These are phyloP conservation scores for Arctia plantaginis DNA, from an alignment of 2,888 invertebrate species.

Conservation along the genomic window DNA sequence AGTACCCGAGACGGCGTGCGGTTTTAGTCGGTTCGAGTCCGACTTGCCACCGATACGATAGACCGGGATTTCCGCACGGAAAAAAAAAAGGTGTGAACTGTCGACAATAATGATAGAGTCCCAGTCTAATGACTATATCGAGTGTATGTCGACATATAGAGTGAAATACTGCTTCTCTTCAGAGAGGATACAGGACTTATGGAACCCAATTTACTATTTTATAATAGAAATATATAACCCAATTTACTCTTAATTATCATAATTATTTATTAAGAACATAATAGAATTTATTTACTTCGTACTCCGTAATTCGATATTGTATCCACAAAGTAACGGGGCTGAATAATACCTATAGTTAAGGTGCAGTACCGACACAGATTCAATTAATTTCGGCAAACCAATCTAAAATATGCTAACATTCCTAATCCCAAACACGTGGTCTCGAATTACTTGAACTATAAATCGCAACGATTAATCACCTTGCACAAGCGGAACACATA, in stretches of 20 bases:
- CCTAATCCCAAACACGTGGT: slow-evolving; percentile 39
- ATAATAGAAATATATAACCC: too few species aligned
- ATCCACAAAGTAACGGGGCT: not conserved
- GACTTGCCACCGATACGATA: too few species aligned
- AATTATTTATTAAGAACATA: not conserved
- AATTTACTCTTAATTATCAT: not conserved
- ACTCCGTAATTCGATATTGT: not conserved
- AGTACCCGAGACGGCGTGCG: too few species aligned
- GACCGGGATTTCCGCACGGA: too few species aligned
- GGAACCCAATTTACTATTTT: too few species aligned
- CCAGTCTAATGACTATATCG: too few species aligned
- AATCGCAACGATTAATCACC: slow-evolving; percentile 47
- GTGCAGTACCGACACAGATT: slow-evolving; percentile 24
- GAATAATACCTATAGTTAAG: not conserved
- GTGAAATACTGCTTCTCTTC: not conserved
- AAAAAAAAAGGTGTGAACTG: too few species aligned
- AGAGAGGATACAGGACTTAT: not conserved
- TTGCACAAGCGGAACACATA: slow-evolving; percentile 36
- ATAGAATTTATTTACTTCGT: not conserved
- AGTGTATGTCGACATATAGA: too few species aligned
- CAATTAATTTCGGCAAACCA: slow-evolving; percentile 10
- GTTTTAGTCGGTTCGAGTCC: too few species aligned
- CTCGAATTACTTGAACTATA: slow-evolving; percentile 32
- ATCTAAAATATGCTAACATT: slow-evolving; percentile 40
- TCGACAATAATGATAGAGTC: too few species aligned